A percentile compares a stretch with the other conserved stretches of the same genome.
These are phyloP conservation scores for Epinephelus fuscoguttatus DNA, from an alignment of 2,113 vertebrate genomes.

Conservation along the genomic window DNA sequence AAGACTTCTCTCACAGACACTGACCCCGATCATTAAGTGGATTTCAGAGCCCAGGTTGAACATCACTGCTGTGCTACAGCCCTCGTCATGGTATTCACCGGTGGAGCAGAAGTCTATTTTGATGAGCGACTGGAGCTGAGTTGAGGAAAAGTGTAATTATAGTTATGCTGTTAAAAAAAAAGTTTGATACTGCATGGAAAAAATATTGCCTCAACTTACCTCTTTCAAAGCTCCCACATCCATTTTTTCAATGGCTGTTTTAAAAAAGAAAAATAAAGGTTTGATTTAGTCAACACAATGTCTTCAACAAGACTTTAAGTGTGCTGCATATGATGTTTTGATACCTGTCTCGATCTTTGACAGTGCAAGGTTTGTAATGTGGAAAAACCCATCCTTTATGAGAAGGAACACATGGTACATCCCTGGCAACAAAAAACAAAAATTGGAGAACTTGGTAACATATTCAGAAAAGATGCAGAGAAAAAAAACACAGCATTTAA, in stretches of 20 bases:
- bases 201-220: conserved; percentile 72
- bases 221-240: conserved; percentile 87
- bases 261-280: conserved; percentile 33
- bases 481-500: not conserved
- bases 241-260: conserved; percentile 88
- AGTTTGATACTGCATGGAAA: not conserved
- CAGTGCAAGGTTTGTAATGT: conserved; percentile 90
- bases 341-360: conserved; percentile 89
- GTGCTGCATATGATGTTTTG: not conserved
- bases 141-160: conserved; percentile 13
- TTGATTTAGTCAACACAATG: not conserved
- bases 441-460: not conserved
- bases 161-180: not conserved
- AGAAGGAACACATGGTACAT: conserved; percentile 90
- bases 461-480: not conserved
- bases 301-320: not conserved
- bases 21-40: conserved; percentile 91
- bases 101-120: conserved; percentile 89
- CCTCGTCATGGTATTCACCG: conserved; percentile 85
- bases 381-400: conserved; percentile 89
- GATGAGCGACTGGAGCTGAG: conserved; percentile 90
- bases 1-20: conserved; percentile 11
- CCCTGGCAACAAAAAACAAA: conserved; percentile 79
- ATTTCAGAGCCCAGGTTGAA: conserved; percentile 81
- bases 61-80: conserved; percentile 86